Evolutionary conservation across 1,140 invertebrate genomes (phyloP).

Genomic region (Caenorhabditis brenneri): DNA sequence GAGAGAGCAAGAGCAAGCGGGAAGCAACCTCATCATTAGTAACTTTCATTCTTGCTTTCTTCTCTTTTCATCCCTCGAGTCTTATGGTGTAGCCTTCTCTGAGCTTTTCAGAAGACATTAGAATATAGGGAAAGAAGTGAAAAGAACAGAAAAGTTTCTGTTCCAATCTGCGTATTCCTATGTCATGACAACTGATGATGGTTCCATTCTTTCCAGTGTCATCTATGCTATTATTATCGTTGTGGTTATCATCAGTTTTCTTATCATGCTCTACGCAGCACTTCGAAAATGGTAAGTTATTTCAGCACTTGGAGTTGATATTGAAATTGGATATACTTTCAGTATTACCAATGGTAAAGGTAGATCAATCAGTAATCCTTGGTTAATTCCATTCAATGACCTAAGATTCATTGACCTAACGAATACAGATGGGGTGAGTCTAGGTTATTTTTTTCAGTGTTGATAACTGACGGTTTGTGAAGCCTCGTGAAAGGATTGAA

Average conservation of each 20-base stretch:
- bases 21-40: conserved; percentile 21
- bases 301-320: not conserved
- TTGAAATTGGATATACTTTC: not conserved
- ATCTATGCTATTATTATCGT: not conserved
- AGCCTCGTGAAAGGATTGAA: too few relatives aligned
- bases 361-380: conserved; percentile 9
- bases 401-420: not conserved
- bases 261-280: not conserved
- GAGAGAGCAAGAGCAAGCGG: not conserved
- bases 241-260: not conserved
- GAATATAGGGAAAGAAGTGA: not conserved
- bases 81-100: not conserved
- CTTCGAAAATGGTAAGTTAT: not conserved
- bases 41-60: conserved; percentile 30
- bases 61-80: not conserved
- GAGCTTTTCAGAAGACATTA: not conserved
- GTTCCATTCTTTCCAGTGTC: not conserved
- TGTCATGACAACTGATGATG: not conserved
- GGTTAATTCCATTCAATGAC: not conserved
- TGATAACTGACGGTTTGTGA: too few relatives aligned
- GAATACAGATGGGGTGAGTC: conserved; percentile 3
- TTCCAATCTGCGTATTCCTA: not conserved
- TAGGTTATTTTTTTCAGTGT: too few relatives aligned
- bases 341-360: not conserved
- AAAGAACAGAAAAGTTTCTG: not conserved